A percentile compares a stretch with the other conserved stretches of the same genome.
Evolutionary conservation across 2,888 invertebrate species (phyloP).

Genomic region (Dendrolimus houi): DNA sequence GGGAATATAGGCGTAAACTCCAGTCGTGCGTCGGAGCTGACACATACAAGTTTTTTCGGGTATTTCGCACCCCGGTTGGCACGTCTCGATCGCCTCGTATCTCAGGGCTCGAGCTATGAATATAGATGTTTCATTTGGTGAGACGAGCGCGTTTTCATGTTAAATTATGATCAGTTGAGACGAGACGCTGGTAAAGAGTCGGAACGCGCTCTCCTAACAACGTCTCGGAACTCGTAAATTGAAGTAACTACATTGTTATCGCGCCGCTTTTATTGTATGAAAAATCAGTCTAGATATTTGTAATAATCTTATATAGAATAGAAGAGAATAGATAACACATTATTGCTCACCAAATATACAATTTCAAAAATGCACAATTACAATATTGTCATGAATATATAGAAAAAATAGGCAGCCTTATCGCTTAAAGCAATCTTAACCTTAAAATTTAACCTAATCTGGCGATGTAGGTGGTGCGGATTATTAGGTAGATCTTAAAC

Average conservation of each 20-base stretch:
- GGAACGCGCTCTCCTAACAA: not conserved
- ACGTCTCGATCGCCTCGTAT: not conserved
- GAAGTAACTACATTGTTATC: constrained; percentile 4
- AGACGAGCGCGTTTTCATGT: constrained; percentile 27
- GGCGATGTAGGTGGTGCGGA: too few species aligned
- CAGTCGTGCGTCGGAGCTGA: too few species aligned
- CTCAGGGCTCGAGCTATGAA: constrained; percentile 25
- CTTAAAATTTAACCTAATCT: too few species aligned
- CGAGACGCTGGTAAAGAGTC: constrained; percentile 21
- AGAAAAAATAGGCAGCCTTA: too few species aligned
- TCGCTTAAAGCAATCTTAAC: too few species aligned
- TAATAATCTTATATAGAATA: not conserved
- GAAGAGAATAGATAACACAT: too few species aligned
- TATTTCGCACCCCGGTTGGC: not conserved
- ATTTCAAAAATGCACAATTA: too few species aligned
- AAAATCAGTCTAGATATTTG: not conserved
- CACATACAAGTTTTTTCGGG: not conserved
- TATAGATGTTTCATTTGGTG: constrained; percentile 41
- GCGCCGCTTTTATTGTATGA: not conserved
- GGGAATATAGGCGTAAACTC: too few species aligned
- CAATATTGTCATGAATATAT: too few species aligned
- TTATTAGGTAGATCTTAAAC: too few species aligned
- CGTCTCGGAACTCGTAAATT: constrained; percentile 18
- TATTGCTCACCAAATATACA: too few species aligned
- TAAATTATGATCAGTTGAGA: constrained; percentile 34